A percentile compares a stretch with the other conserved stretches of the same genome.
Evolutionary conservation across 1,140 invertebrate species (phyloP).

Genomic region (Conus ventricosus): DNA sequence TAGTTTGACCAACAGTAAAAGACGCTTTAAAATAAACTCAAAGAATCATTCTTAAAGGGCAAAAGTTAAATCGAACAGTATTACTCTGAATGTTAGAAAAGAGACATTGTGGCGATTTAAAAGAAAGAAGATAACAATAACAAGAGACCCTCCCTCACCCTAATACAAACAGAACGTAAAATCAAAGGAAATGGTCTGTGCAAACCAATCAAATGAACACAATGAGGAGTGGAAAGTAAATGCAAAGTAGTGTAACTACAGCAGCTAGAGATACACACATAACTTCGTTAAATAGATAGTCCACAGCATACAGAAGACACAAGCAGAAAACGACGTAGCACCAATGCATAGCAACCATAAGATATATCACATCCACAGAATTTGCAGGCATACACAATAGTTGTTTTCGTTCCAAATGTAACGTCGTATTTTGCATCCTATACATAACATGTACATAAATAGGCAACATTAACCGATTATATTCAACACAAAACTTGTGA

Average conservation of each 20-base stretch:
- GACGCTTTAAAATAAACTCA: too few species aligned
- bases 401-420: background rate
- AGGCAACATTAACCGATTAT: constrained; percentile 10
- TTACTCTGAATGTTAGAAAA: background rate
- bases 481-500: constrained; percentile 14
- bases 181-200: background rate
- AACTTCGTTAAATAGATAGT: constrained; percentile 1
- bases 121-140: background rate
- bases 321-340: constrained; percentile 26
- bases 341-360: constrained; percentile 30
- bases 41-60: too few species aligned
- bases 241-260: constrained; percentile 1
- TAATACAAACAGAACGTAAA: background rate
- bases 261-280: background rate
- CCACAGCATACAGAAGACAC: constrained; percentile 4
- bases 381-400: constrained; percentile 19
- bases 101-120: background rate
- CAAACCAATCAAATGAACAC: background rate
- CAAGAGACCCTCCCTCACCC: background rate
- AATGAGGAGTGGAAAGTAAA: background rate
- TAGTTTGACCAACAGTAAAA: too few species aligned
- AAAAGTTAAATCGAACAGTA: too few species aligned
- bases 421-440: constrained; percentile 8
- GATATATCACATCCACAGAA: constrained; percentile 35
- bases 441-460: constrained; percentile 15